Evolutionary conservation across 2,888 invertebrate species (phyloP), one percentile per base, ranked within the genome.

Genomic region (Sesia apiformis): DNA sequence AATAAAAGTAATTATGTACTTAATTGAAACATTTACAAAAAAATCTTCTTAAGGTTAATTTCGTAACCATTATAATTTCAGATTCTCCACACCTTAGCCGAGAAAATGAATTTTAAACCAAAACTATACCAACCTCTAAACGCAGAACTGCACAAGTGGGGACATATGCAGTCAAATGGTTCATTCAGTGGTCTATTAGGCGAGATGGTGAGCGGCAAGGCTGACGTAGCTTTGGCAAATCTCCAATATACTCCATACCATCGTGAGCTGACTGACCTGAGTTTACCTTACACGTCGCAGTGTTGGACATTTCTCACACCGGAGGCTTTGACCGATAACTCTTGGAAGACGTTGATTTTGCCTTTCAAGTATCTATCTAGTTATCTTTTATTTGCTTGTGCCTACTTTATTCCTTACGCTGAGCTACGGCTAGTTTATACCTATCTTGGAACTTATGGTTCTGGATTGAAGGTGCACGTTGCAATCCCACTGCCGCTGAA

Each of bases 221-320:
- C 95, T 0, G 93, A 94, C 64, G 79, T 96, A 53, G 95, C 93
- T 8, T 79, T 96, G 7, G 96, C 94, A 0, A 95, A 96, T 79
- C 84, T 96, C 39, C 93, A 96, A 72, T 93, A 95, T 60, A 94
- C 93, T 0, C 91, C 92, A 0, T 91, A 92, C 65, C 91, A 95
- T 64, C 74, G 93, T 52, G 90, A 92, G 52, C 76, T 93, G 51
- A 91, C 94, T 65, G 96, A 96, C 74, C 79, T 96, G 46, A 94
- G 94, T 54, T 88, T 91, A 52, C 95, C 96, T 0, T 96, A 96
- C 60, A 94, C 93, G n/a, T 92, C 94, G 0, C 94, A 96, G 70
- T 96, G 96, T 68, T 90, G 96, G 66, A 96, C 96, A 0, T 96
- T 96, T 69, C 75, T 96, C 23, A 96, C 96, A 0, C 96, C 96